Evolutionary conservation across 2,888 invertebrate species (phyloP), one percentile per base, ranked within the genome.

Genomic region (Gnatocerus cornutus): DNA sequence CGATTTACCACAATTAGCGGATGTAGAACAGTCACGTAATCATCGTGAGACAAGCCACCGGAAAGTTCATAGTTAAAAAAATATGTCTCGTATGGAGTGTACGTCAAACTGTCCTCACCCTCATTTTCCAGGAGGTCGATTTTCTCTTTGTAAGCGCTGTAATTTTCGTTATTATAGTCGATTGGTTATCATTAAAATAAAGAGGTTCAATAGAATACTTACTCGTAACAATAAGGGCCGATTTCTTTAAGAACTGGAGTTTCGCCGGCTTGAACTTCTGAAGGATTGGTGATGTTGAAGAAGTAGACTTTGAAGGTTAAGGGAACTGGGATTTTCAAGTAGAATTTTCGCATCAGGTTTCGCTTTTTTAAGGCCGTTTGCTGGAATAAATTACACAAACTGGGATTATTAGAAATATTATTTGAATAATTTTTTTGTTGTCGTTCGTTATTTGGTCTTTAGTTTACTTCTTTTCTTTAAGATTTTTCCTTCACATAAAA

Each of bases 141-240:
- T 84, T 95, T 95, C 76, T 92, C 90, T 80, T 93, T 93, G 90
- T 91, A 93, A 85, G 93, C 93, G 59, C 95, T 95, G 76, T 77
- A 86, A 82, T 43, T 27, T 12, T n/a, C 21, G 21, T 21, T 21
- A 21, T 21, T 21, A 21, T 21, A 3, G 2, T 33, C 14, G 21
- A 30, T 37, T 37, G 10, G 2, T 9, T 48, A 27, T 16, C 9
- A 43, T n/a, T 16, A 16, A 16, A 7, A 3, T 16, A 16, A 9
- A n/a, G 9, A 3, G 3, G 48, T 21, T 21, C 21, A 21, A 21
- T 21, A 4, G 1, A 4, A 21, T 39, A 87, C 90, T 88, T 84
- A 93, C 93, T 92, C 91, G 82, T 92, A 94, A 76, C 90, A 89
- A 81, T 88, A 94, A 0, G 94, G 94, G 4, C 94, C 94, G 0